Evolutionary conservation across 2,113 vertebrate species (phyloP), one percentile per base, ranked within the genome.

Genomic region (Hippocampus abdominalis): DNA sequence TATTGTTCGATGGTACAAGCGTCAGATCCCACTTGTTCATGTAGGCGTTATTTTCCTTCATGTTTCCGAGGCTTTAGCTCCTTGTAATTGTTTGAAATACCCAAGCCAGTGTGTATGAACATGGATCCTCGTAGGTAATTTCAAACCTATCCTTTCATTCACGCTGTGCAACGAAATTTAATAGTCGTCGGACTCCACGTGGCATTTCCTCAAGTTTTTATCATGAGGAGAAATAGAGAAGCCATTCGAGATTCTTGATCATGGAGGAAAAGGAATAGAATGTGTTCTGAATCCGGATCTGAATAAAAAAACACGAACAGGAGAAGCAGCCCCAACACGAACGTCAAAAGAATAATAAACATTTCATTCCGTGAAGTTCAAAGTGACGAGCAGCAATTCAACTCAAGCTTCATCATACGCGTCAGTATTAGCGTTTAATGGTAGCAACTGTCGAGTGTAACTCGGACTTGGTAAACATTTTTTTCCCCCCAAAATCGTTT

Each of bases 1-100:
- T 78, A 88, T 90, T 90, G 89, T 89, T 89, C 80, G 73, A 67
- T 73, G 79, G 83, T 71, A 78, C 75, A 83, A 84, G 79, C 85
- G 84, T 89, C 84, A 86, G 78, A 84, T 83, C 85, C 75, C 77
- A 82, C 81, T 86, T 89, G 79, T 84, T 87, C 77, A 80, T 66
- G 89, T 84, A 77, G 87, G 85, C 83, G 79, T 86, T 66, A 60
- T 73, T 74, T 80, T 73, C 76, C 39, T 75, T 65, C 18, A 56
- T 69, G 59, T 80, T 76, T 74, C 73, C 32, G 48, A 81, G 81
- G 68, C 78, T 84, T 85, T 75, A 74, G 77, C 71, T 77, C 78
- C 44, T 71, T 69, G 32, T 46, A 64, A 46, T 64, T 46, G 63
- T 64, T 42, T 48, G 18, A 64, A 64, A 27, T 15, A 64, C 40